Evolutionary conservation across 2,888 invertebrate genomes (phyloP), one percentile per base, ranked within the genome.

Genomic region (Pollenia angustigena): DNA sequence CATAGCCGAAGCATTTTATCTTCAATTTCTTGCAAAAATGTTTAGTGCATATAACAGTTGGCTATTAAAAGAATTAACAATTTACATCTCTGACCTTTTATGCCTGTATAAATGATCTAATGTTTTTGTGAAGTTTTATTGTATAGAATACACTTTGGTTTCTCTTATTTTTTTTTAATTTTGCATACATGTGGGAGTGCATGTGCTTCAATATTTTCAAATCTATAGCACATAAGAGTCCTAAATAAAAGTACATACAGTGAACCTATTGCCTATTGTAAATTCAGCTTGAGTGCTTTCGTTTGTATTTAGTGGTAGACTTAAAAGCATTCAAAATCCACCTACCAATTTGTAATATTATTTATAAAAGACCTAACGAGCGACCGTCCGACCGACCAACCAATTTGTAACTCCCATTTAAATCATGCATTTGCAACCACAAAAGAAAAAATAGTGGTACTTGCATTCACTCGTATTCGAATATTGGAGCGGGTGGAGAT

Each of bases 291-390:
- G 91, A 92, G 90, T 92, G 91, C 91, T 91, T 92, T 91, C 91
- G 90, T 91, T 92, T 92, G 92, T 92, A 91, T 92, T 92, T 92
- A 91, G 92, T 92, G 92, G 92, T 91, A 90, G 90, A 91, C 92
- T 92, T 92, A 91, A 92, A 92, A 91, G 91, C 90, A 91, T 88
- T 88, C 78, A 85, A 81, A 68, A 83, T 87, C 80, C 86, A 87
- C 86, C 86, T 81, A 87, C 86, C 86, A 87, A 87, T 87, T 87
- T 87, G 86, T 78, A 84, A 87, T 84, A 87, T 84, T 87, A 87
- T 87, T 87, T 87, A 87, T 84, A 87, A 87, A 84, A 87, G 86
- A 84, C 81, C 83, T 66, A 81, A 82, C 76, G 66, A 83, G 75
- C 71, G 71, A 74, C 78, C 78, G 81, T 58, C 23, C 50, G 62